A percentile compares a stretch with the other conserved stretches of the same genome.
phyloP scores from a whole-genome alignment of 2,797 vertebrate species.

The Melanotaenia maccullochi region DNA sequence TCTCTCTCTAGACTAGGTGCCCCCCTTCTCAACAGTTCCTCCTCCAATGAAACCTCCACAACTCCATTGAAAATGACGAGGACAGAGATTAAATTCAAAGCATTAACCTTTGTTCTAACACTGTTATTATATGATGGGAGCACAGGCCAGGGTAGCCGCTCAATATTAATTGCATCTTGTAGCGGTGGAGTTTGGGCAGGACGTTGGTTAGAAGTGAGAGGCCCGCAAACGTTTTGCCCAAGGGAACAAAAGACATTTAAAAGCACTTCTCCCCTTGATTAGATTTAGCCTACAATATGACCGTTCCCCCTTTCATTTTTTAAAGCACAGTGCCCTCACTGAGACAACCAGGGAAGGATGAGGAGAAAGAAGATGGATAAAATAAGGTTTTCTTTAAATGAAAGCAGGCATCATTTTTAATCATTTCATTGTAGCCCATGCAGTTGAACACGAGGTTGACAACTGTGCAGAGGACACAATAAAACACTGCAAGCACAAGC shows the following conservation, averaged over 20 bases:
- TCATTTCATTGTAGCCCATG: conserved; percentile 51
- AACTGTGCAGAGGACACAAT: conserved; percentile 47
- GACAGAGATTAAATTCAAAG: conserved; percentile 88
- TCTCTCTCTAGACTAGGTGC: conserved; percentile 47
- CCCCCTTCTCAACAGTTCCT: conserved; percentile 25
- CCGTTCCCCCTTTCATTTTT: conserved; percentile 65
- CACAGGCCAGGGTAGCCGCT: conserved; percentile 75
- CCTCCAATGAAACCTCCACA: conserved; percentile 45
- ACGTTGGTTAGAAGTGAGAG: conserved; percentile 47
- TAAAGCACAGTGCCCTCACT: conserved; percentile 39
- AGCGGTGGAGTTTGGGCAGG: conserved; percentile 64
- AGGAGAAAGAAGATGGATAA: conserved; percentile 48
- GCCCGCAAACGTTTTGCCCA: conserved; percentile 69
- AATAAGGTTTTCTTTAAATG: conserved; percentile 56
- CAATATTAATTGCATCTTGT: conserved; percentile 89
- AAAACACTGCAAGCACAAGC: conserved; percentile 60
- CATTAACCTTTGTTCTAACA: conserved; percentile 93
- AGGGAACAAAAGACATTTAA: conserved; percentile 83
- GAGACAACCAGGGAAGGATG: conserved; percentile 28
- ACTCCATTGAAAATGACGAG: conserved; percentile 85
- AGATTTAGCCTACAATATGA: conserved; percentile 78
- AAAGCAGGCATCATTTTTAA: conserved; percentile 57
- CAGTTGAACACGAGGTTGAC: conserved; percentile 44
- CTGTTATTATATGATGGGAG: conserved; percentile 87
- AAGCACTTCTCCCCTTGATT: conserved; percentile 82